Evolutionary conservation across 1,140 invertebrate species (phyloP).

Genomic region (Aphis craccivora): DNA sequence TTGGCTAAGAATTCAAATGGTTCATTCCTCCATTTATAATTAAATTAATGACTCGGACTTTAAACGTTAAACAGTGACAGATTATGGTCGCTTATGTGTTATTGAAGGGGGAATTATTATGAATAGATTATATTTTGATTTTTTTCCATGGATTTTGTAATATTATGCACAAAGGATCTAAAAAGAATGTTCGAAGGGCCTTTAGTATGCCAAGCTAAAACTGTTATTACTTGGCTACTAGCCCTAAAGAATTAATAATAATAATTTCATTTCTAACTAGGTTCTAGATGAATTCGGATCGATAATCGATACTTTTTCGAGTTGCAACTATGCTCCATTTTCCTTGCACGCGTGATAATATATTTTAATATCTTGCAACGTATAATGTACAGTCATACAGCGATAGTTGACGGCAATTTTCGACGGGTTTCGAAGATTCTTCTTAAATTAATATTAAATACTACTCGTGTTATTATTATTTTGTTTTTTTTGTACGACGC

Average conservation of each 20-base stretch:
- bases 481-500: too few relatives aligned
- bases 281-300: not conserved
- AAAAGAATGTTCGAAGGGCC: not conserved
- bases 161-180: too few relatives aligned
- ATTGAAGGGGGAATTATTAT: too few relatives aligned
- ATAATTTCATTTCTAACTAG: not conserved
- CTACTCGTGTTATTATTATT: not conserved
- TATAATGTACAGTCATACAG: not conserved
- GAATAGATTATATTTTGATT: too few relatives aligned
- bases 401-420: not conserved
- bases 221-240: not conserved
- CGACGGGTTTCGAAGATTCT: not conserved
- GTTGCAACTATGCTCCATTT: not conserved
- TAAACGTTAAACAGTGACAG: too few relatives aligned
- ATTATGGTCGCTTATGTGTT: too few relatives aligned
- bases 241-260: not conserved
- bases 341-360: not conserved
- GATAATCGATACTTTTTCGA: not conserved
- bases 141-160: too few relatives aligned
- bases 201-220: not conserved
- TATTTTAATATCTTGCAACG: not conserved
- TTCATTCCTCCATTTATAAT: too few relatives aligned
- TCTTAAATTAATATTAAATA: not conserved
- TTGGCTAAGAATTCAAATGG: too few relatives aligned
- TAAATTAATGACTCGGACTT: too few relatives aligned